Conservation (phyloP, 2,113 vertebrate genomes). For the Candoia aspera region DNA sequence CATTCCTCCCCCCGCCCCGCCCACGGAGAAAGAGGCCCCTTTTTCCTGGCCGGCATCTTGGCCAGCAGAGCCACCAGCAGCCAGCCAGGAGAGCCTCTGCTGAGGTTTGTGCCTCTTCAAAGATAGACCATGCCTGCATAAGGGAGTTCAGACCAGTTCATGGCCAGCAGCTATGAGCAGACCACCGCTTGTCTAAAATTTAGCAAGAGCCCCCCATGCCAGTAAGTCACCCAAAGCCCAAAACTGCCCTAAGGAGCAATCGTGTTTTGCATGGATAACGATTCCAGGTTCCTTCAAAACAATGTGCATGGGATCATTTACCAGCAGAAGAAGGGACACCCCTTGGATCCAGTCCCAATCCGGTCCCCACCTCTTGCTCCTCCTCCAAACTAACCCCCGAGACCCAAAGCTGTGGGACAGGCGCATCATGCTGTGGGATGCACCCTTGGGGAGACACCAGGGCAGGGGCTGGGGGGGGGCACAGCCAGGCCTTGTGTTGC, state of each 20-base stretch:
- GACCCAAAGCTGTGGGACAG: neutral
- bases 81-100: neutral
- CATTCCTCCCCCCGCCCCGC: neutral
- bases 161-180: neutral
- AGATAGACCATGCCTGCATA: neutral
- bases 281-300: neutral
- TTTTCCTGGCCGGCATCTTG: too few relatives aligned
- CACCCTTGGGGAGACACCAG: neutral
- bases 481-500: conserved; percentile 66
- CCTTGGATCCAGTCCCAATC: neutral
- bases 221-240: neutral
- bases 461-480: too few relatives aligned
- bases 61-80: neutral
- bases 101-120: neutral
- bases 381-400: neutral
- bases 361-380: neutral
- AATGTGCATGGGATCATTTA: neutral
- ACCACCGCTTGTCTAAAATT: neutral
- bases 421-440: too few relatives aligned
- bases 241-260: neutral
- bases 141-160: neutral
- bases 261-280: neutral
- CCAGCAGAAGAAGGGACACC: neutral
- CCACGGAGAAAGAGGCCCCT: too few relatives aligned
- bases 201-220: neutral